These are phyloP conservation scores for Piprites chloris DNA, from an alignment of 2,113 vertebrate species.

Conservation along the genomic window DNA sequence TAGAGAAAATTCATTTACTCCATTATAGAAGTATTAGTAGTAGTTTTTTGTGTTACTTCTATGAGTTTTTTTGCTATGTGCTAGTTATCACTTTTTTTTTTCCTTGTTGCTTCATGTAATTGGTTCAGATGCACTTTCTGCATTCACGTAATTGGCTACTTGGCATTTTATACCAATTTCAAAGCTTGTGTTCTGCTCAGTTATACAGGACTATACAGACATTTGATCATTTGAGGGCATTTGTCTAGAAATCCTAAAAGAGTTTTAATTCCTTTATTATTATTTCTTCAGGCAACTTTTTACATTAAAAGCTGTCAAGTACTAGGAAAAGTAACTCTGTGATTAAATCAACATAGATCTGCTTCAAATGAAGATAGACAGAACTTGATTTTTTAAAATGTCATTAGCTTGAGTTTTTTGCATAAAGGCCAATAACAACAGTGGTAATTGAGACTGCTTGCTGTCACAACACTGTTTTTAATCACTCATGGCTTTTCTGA, in stretches of 20 bases:
- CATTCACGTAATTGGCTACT: neutral
- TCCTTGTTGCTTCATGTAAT: neutral
- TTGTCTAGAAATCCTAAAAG: neutral
- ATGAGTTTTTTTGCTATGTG: neutral
- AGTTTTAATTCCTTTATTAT: neutral
- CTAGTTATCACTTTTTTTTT: neutral
- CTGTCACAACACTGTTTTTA: neutral
- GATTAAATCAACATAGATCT: neutral
- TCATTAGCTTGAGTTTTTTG: neutral
- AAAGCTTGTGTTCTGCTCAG: neutral
- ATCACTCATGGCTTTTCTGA: neutral
- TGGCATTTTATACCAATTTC: neutral
- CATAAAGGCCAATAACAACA: neutral
- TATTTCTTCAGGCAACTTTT: neutral
- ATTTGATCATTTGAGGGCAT: neutral
- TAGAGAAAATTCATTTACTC: neutral
- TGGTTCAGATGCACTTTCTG: neutral
- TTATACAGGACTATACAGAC: neutral
- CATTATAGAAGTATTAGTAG: neutral
- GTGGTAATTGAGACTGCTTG: neutral
- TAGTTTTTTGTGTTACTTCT: neutral
- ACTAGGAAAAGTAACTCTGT: neutral
- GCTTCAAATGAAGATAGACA: neutral
- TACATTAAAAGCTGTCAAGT: neutral
- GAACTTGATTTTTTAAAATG: neutral